phyloP scores from a whole-genome alignment of 1,140 invertebrate species.

The Drosophila rufa region DNA sequence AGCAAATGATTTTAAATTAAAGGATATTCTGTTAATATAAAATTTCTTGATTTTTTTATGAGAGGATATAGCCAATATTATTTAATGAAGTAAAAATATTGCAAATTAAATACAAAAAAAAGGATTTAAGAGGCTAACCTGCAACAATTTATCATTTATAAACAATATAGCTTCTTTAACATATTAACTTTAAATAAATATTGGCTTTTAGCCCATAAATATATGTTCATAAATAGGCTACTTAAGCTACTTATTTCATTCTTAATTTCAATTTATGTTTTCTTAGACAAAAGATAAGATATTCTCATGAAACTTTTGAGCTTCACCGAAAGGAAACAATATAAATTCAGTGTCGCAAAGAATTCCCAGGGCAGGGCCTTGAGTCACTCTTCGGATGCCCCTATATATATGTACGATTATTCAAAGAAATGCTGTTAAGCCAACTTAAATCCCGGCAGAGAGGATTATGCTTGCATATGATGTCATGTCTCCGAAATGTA shows the following conservation, averaged over 20 bases:
- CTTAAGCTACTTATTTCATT: slow-evolving; percentile 23
- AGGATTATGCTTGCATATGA: slow-evolving; percentile 66
- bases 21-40: too few species aligned
- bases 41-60: too few species aligned
- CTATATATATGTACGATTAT: slow-evolving; percentile 42
- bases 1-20: too few species aligned
- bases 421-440: slow-evolving; percentile 67
- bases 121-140: too few species aligned
- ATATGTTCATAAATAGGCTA: not conserved
- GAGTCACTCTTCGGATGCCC: slow-evolving; percentile 47
- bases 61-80: too few species aligned
- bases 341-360: slow-evolving; percentile 17
- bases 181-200: too few species aligned
- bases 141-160: too few species aligned
- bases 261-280: slow-evolving; percentile 18
- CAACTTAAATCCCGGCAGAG: slow-evolving; percentile 37
- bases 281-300: slow-evolving; percentile 2
- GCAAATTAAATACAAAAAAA: not conserved
- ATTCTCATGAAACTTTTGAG: slow-evolving; percentile 5
- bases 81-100: too few species aligned
- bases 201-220: not conserved
- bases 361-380: slow-evolving; percentile 41
- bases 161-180: not conserved
- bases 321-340: slow-evolving; percentile 5
- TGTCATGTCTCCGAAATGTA: slow-evolving; percentile 62